Percentiles rank a stretch among this genome's conserved stretches.
Conservation (phyloP, 2,888 invertebrate genomes). For the Theodoxus fluviatilis region DNA sequence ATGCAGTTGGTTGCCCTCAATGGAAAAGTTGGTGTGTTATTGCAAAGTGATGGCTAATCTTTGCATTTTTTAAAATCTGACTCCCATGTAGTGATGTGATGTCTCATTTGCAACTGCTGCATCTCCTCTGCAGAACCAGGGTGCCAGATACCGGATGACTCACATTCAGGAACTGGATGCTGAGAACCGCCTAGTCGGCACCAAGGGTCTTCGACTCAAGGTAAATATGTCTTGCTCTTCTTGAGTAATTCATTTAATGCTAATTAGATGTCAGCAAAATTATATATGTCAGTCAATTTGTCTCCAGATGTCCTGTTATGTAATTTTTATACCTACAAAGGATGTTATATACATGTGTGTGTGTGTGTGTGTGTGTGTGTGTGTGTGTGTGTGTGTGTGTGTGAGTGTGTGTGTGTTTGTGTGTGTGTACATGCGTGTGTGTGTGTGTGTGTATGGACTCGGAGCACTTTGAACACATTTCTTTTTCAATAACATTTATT, state of each 20-base stretch:
- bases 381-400: background rate
- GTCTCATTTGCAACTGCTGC: background rate
- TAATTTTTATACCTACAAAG: no score
- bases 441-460: no score
- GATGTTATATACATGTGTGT: no score
- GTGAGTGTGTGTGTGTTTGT: no score
- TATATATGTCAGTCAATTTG: no score
- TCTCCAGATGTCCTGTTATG: no score
- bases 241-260: background rate
- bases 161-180: conserved; percentile 56
- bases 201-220: conserved; percentile 58
- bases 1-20: background rate
- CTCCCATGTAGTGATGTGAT: background rate
- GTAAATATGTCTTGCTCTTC: conserved; percentile 37
- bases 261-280: background rate
- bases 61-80: background rate
- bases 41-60: no score
- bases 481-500: no score
- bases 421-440: no score
- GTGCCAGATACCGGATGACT: conserved; percentile 54
- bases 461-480: no score
- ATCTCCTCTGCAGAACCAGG: conserved; percentile 30
- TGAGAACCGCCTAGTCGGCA: conserved; percentile 54
- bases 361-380: conserved; percentile 4
- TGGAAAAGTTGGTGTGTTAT: background rate